Evolutionary conservation across 1,140 invertebrate species (phyloP).

Genomic region (Drosophila paulistorum): DNA sequence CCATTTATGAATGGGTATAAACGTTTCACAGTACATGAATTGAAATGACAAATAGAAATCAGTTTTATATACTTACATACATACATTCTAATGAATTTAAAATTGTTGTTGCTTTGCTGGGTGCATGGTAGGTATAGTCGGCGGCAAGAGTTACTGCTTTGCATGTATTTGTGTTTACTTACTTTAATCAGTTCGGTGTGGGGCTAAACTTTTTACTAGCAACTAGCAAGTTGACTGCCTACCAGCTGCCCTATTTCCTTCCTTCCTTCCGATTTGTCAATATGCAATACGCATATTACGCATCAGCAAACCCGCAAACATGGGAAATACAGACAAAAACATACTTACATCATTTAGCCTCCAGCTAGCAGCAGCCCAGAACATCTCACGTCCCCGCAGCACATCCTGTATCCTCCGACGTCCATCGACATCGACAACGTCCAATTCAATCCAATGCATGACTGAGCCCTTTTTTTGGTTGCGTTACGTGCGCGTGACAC

Average conservation of each 20-base stretch:
- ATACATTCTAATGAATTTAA: too few relatives aligned
- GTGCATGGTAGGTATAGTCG: too few relatives aligned
- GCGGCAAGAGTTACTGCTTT: background rate
- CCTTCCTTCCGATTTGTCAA: conserved; percentile 8
- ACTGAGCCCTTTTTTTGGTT: conserved; percentile 34
- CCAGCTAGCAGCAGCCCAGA: conserved; percentile 22
- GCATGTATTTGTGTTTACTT: background rate
- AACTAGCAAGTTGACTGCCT: background rate
- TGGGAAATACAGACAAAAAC: background rate
- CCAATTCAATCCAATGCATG: conserved; percentile 19
- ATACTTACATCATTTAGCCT: conserved; percentile 37
- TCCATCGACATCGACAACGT: background rate
- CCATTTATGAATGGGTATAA: too few relatives aligned
- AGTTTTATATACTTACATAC: background rate
- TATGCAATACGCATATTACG: conserved; percentile 7
- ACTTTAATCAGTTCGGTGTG: background rate
- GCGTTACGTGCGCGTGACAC: conserved; percentile 71
- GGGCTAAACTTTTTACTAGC: background rate
- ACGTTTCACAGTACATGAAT: too few relatives aligned
- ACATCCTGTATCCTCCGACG: conserved; percentile 13
- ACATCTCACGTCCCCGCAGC: conserved; percentile 17
- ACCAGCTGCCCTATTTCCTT: background rate
- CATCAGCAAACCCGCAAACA: background rate
- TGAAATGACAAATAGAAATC: too few relatives aligned
- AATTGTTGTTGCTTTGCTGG: background rate